These are phyloP conservation scores for Nothoprocta pentlandii DNA, from an alignment of 2,113 vertebrate genomes.

Conservation along the genomic window DNA sequence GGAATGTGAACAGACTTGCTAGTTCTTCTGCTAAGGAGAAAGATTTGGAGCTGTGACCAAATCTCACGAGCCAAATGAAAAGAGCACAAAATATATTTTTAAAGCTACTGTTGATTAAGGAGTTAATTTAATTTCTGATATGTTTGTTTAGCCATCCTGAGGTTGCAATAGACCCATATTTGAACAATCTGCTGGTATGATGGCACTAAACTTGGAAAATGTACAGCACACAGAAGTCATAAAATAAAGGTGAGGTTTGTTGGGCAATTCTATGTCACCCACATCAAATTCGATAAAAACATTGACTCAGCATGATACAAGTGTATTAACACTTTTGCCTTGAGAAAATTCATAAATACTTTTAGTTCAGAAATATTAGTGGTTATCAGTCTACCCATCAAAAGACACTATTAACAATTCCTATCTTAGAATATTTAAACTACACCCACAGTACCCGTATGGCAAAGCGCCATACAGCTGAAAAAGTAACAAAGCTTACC, in stretches of 20 bases:
- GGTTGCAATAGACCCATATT: not conserved
- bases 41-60: not conserved
- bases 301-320: not conserved
- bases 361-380: not conserved
- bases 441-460: rapidly evolving
- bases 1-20: not conserved
- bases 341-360: not conserved
- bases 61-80: not conserved
- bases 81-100: not conserved
- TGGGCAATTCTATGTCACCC: not conserved
- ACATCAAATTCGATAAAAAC: not conserved
- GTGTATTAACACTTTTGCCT: not conserved
- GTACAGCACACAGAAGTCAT: not conserved
- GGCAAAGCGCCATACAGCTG: not conserved
- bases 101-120: not conserved
- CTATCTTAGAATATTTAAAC: not conserved
- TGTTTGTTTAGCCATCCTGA: not conserved
- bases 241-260: not conserved
- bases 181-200: not conserved
- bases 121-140: not conserved
- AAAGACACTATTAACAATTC: not conserved
- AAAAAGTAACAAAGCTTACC: not conserved
- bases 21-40: not conserved
- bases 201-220: not conserved
- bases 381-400: not conserved